Base-by-base conservation (phyloP, 2,113 vertebrate species). In the Thalassarche chlororhynchos region DNA sequence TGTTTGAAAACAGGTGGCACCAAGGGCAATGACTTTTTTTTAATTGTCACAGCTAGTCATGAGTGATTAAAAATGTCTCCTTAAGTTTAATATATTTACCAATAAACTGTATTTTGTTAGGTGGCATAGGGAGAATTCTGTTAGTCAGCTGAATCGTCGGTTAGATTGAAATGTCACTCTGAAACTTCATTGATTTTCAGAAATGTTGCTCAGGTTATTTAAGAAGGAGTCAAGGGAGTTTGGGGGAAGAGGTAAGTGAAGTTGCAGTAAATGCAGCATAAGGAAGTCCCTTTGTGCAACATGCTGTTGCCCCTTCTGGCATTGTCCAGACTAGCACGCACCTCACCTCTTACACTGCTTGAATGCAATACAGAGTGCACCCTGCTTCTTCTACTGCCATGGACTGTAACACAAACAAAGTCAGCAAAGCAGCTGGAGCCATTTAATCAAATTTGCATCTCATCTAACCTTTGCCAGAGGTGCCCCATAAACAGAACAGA, bases 391-490 rank as follows among this genome's bases (percentile, higher is more conserved):
- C 74, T 68, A 2, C 54, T 70, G 38, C 58, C 57, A 17, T 34
- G 69, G 64, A 38, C 51, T 2, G 3, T 36, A 95, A 85, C 42
- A 66, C 54, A 80, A 92, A 60, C 38, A 54, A 74, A 87, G 69
- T 65, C 81, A 84, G 51, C 23, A 47, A 88, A 66, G 36, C 87
- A 93, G 55, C 71, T 94, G 89, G 62, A 96, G 44, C 52, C 70
- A 44, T 95, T 94, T 91, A 83, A 83, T 87, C 76, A 94, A 93
- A 85, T 55, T 58, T 78, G 2, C 10, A 9, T 80, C 62, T 89
- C 62, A 72, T 95, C 76, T 84, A 83, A 86, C 76, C 87, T 94
- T 89, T 91, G 72, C 80, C 78, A 96, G 79, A 92, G 87, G 74
- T 82, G 58, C 51, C 80, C 47, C 60, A 65, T 87, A 62, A 96